These are phyloP conservation scores for Nemotelus pantherinus DNA, from an alignment of 2,888 invertebrate genomes.

Conservation along the genomic window DNA sequence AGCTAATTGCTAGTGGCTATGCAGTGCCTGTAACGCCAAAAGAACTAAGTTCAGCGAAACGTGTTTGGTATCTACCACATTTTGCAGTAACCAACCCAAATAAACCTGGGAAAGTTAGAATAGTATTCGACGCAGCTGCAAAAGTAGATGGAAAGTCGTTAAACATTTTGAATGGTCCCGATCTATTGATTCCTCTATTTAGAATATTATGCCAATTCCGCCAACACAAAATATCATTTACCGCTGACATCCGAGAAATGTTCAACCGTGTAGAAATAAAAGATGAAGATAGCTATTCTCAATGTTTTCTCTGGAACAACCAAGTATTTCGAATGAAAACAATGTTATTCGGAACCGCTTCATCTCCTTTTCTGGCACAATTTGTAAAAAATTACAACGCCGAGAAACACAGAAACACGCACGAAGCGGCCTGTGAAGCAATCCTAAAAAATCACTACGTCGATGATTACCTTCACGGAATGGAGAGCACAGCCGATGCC, in stretches of 20 bases:
- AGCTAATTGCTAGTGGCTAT: not conserved
- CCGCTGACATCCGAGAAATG: not conserved
- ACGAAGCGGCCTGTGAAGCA: not conserved
- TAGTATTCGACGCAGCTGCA: not conserved
- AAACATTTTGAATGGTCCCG: not conserved
- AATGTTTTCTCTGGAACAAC: conserved; percentile 5
- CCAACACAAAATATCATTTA: not conserved
- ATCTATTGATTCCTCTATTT: not conserved
- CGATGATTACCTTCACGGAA: too few relatives aligned
- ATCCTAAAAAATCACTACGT: too few relatives aligned
- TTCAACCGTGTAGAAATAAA: not conserved
- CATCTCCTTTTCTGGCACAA: not conserved
- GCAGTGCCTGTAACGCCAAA: not conserved
- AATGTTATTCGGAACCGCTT: conserved; percentile 2
- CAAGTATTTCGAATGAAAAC: not conserved
- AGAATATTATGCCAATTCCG: not conserved
- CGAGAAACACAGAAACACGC: not conserved
- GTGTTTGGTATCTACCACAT: too few relatives aligned
- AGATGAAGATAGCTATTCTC: not conserved
- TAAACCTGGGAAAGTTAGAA: not conserved
- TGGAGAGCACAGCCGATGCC: not conserved
- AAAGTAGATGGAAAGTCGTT: not conserved
- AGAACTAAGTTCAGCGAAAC: too few relatives aligned
- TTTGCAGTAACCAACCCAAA: conserved; percentile 5
- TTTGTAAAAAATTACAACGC: not conserved